Evolutionary conservation across 2,888 invertebrate genomes (phyloP).

Genomic region (Brachypterus glaber): DNA sequence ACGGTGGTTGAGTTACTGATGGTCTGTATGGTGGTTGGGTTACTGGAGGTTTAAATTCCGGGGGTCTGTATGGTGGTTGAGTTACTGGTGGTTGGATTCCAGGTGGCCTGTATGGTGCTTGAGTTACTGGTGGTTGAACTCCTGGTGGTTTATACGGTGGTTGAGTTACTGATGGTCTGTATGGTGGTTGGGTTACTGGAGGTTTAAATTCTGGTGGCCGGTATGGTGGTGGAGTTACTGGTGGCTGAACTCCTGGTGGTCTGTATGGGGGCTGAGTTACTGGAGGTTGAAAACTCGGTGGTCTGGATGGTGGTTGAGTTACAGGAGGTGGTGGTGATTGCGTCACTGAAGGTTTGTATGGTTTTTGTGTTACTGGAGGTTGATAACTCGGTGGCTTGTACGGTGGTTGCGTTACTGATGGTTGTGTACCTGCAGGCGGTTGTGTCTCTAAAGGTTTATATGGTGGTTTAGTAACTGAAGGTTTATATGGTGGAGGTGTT

Average conservation of each 20-base stretch:
- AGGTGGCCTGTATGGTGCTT: slow-evolving; percentile 7
- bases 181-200: neutral
- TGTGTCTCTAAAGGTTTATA: neutral
- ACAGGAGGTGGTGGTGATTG: too few species aligned
- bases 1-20: slow-evolving; percentile 2
- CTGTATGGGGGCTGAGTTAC: slow-evolving; percentile 9
- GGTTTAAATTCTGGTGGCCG: neutral
- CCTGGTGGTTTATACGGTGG: slow-evolving; percentile 10
- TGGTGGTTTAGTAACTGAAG: neutral
- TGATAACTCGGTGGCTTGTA: neutral
- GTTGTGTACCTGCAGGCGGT: slow-evolving; percentile 1
- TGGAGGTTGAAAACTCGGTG: slow-evolving; percentile 7
- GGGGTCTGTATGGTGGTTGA: slow-evolving; percentile 5
- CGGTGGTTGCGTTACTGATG: slow-evolving; percentile 3
- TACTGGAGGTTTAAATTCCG: slow-evolving; percentile 4
- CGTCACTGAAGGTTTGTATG: slow-evolving; percentile 4
- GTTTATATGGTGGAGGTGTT: neutral
- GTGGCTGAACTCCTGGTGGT: slow-evolving; percentile 2
- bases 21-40: slow-evolving; percentile 10
- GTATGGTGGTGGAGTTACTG: slow-evolving; percentile 4
- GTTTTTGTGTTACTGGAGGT: neutral
- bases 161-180: neutral
- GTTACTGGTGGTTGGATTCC: slow-evolving; percentile 2
- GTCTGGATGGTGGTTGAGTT: slow-evolving; percentile 10
- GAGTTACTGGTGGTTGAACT: too few species aligned